Base-by-base conservation (phyloP, 2,113 vertebrate genomes). In the Saccopteryx bilineata region DNA sequence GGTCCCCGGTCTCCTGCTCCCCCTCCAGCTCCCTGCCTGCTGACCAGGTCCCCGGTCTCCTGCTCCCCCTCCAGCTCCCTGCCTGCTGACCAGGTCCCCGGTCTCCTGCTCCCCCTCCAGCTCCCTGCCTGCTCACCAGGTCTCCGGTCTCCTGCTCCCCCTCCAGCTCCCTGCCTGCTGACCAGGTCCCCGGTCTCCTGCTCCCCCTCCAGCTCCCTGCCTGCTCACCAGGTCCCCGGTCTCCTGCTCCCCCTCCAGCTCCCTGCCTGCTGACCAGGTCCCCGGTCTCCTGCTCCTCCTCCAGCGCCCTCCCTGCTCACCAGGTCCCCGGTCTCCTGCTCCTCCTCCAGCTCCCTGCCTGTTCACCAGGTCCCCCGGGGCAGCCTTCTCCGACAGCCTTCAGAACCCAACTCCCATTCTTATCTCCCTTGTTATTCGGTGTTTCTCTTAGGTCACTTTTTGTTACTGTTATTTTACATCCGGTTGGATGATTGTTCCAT, bases 81-180 rank as follows among this genome's bases (percentile, higher is more conserved):
- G 69, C 5, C 28, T 50, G 50, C 17, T 60, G 0, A 0, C 21
- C 15, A 1, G 0, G 23, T 50, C 21, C 5, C 50, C n/a, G n/a
- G n/a, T 33, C 54, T 21, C 60, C 33, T 50, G 2, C 68, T 75
- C 68, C 9, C 68, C 69, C 28, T 39, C 33, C 11, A 52, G 50
- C 26, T 19, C 78, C 69, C 60, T 68, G 69, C 5, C 28, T 50
- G 50, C 17, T 60, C 0, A 0, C 21, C 15, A 1, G 0, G 23
- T 50, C 21, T 4, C 50, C 39, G 39, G 39, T 39, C 39, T 39
- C 39, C 39, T 39, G 39, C 39, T 39, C 39, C 39, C 68, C 69
- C 28, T 39, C 33, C 11, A 52, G 50, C 26, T 19, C 78, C 69
- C 60, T 68, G 69, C 5, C 28, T 50, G 50, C 17, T 60, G 0